These are phyloP conservation scores for Cariama cristata DNA, from an alignment of 2,113 vertebrate genomes.

Conservation along the genomic window DNA sequence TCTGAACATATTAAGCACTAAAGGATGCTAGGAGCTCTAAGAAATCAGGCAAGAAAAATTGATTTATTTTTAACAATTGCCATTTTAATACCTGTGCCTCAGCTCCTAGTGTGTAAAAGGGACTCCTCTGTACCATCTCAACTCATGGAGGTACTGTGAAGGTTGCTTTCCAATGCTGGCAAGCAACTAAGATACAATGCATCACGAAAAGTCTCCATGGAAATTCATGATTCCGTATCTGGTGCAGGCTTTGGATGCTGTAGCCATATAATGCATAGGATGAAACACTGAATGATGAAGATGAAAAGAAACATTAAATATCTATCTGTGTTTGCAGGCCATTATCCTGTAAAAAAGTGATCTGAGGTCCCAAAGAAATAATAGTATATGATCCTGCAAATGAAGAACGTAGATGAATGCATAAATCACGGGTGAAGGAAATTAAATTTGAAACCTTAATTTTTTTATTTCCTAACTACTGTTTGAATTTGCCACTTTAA, in stretches of 20 bases:
- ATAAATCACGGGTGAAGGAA: neutral
- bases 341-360: neutral
- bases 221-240: neutral
- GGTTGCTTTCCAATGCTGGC: neutral
- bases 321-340: neutral
- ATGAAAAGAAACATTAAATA: slow-evolving; percentile 10
- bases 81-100: slow-evolving; percentile 8
- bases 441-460: neutral
- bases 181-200: neutral
- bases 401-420: neutral
- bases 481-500: neutral
- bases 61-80: slow-evolving; percentile 31
- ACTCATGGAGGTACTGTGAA: neutral
- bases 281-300: neutral
- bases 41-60: slow-evolving; percentile 38
- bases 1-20: neutral
- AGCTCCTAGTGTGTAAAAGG: neutral
- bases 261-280: neutral
- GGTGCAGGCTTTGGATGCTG: neutral
- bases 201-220: neutral
- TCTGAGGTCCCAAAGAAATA: neutral
- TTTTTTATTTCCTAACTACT: neutral
- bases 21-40: neutral
- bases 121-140: neutral
- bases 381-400: neutral